These are phyloP conservation scores for Aegotheles bennettii DNA, from an alignment of 2,113 vertebrate genomes.

Conservation along the genomic window DNA sequence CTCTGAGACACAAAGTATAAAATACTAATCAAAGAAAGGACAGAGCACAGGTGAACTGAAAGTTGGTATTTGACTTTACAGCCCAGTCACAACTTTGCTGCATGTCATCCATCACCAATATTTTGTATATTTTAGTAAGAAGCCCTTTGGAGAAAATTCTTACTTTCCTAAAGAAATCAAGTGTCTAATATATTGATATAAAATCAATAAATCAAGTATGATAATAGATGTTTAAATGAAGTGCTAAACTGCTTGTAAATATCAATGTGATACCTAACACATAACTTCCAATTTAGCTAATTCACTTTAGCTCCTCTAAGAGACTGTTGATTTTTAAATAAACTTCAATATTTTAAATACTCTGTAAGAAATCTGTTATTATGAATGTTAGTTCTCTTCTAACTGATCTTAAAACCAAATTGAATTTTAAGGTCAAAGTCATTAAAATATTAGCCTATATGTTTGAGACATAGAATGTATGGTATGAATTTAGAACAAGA, in stretches of 20 bases:
- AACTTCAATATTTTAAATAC: neutral
- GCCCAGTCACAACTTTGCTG: neutral
- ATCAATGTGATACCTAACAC: neutral
- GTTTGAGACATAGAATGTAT: neutral
- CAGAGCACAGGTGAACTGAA: neutral
- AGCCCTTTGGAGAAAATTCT: neutral
- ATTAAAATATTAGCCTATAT: neutral
- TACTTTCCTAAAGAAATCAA: neutral
- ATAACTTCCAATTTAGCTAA: neutral
- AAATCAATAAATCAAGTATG: neutral
- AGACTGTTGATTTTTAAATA: neutral
- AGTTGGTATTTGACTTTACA: neutral
- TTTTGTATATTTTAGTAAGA: neutral
- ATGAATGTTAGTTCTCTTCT: neutral
- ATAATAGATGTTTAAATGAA: neutral
- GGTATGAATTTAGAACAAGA: neutral
- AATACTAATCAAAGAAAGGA: neutral
- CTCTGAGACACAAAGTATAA: neutral
- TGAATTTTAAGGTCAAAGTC: neutral
- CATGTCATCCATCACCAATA: neutral
- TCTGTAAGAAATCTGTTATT: neutral
- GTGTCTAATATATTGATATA: neutral
- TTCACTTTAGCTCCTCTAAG: neutral
- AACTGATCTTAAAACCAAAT: neutral
- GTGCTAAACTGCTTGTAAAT: neutral